These are phyloP conservation scores for Xestobium rufovillosum DNA, from an alignment of 2,888 invertebrate genomes.

Conservation along the genomic window DNA sequence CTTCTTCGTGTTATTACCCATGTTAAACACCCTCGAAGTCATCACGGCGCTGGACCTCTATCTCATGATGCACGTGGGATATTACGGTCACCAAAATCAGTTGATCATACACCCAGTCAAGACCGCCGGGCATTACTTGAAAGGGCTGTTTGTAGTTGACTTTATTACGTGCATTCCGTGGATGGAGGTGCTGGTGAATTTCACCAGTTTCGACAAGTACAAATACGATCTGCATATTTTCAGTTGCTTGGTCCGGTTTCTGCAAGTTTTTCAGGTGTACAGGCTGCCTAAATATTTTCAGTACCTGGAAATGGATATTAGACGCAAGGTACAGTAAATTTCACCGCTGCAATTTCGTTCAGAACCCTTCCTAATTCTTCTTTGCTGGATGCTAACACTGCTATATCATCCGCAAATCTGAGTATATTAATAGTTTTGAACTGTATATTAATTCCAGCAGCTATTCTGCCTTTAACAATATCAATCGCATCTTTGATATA, in stretches of 20 bases:
- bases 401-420: too few species aligned
- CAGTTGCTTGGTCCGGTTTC: conserved; percentile 39
- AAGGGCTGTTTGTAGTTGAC: conserved; percentile 45
- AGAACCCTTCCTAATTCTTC: too few species aligned
- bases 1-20: conserved; percentile 31
- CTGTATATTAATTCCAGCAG: too few species aligned
- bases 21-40: conserved; percentile 28
- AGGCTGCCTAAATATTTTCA: conserved; percentile 44
- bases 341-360: too few species aligned
- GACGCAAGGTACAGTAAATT: conserved; percentile 44
- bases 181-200: conserved; percentile 42
- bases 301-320: conserved; percentile 44
- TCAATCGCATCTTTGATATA: too few species aligned
- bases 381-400: too few species aligned
- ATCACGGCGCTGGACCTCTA: conserved; percentile 40
- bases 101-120: conserved; percentile 46
- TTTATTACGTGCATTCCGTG: conserved; percentile 47
- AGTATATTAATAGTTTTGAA: too few species aligned
- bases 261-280: conserved; percentile 45
- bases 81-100: conserved; percentile 44
- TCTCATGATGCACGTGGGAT: conserved; percentile 46
- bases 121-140: conserved; percentile 43
- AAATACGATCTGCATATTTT: conserved; percentile 35
- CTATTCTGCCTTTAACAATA: too few species aligned
- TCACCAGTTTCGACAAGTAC: conserved; percentile 35